These are phyloP conservation scores for Phaetusa simplex DNA, from an alignment of 2,113 vertebrate genomes.

Conservation along the genomic window DNA sequence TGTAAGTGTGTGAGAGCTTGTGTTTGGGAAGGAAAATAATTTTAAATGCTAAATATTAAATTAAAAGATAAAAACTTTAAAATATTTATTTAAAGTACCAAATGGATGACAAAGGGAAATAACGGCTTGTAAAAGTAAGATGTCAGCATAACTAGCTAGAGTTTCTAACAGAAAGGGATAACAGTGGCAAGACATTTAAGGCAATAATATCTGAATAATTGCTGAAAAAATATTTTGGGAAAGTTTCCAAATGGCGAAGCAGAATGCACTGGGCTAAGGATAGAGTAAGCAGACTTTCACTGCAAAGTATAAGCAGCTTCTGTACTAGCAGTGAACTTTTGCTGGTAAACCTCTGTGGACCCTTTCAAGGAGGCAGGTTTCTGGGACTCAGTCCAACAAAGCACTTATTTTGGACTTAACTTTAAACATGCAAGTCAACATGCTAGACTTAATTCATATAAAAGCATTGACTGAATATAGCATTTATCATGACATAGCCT, in stretches of 20 bases:
- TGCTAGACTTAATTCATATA: background rate
- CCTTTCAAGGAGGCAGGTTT: background rate
- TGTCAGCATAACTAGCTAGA: background rate
- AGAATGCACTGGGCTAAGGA: background rate
- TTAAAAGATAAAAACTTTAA: background rate
- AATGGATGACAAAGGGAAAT: background rate
- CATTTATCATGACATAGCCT: background rate
- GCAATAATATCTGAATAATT: background rate
- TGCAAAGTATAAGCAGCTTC: background rate
- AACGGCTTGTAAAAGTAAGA: background rate
- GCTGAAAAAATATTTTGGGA: background rate
- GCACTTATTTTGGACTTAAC: conserved; percentile 29
- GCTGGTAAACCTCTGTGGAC: background rate
- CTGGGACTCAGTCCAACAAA: conserved; percentile 28
- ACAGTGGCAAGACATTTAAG: background rate
- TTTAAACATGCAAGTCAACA: conserved; percentile 9
- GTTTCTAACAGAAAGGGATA: background rate
- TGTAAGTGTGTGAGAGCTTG: background rate
- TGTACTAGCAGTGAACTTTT: background rate
- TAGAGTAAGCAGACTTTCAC: background rate
- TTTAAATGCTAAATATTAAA: background rate
- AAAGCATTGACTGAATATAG: background rate
- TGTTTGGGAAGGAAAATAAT: background rate
- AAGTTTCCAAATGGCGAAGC: background rate
- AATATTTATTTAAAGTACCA: background rate